Percentiles rank a stretch among this genome's conserved stretches.
phyloP scores from a whole-genome alignment of 2,888 invertebrate species.

The Trissolcus japonicus region DNA sequence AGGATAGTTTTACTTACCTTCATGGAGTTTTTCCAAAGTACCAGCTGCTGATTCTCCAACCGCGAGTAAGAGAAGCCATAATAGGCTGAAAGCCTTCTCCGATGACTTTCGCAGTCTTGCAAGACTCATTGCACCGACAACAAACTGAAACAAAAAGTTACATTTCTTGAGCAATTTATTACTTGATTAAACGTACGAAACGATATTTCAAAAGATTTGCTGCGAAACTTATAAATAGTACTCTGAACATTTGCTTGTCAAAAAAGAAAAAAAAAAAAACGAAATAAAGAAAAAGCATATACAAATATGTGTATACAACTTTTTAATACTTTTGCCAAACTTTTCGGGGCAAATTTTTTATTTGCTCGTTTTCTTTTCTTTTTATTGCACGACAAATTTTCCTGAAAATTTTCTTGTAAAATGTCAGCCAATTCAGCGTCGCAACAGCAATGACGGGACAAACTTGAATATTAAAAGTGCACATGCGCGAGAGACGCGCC shows the following conservation, averaged over 20 bases:
- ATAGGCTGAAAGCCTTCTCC: slow-evolving; percentile 64
- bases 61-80: slow-evolving; percentile 64
- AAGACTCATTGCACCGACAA: slow-evolving; percentile 68
- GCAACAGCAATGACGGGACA: slow-evolving; percentile 30
- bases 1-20: slow-evolving; percentile 68
- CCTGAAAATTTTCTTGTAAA: background rate
- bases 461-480: slow-evolving; percentile 47
- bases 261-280: background rate
- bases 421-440: slow-evolving; percentile 9
- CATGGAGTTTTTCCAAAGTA: slow-evolving; percentile 73
- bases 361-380: too few relatives aligned
- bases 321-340: too few relatives aligned
- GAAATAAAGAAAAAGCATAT: background rate
- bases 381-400: too few relatives aligned
- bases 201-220: slow-evolving; percentile 5
- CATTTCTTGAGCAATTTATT: slow-evolving; percentile 24
- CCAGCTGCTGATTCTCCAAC: slow-evolving; percentile 66
- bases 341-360: too few relatives aligned
- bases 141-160: slow-evolving; percentile 65
- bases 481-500: slow-evolving; percentile 30
- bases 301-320: background rate
- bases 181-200: background rate
- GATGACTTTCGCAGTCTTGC: slow-evolving; percentile 64
- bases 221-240: slow-evolving; percentile 1
- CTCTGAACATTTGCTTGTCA: background rate